These are phyloP conservation scores for Habropoda laboriosa DNA, from an alignment of 1,140 invertebrate species.

Conservation along the genomic window DNA sequence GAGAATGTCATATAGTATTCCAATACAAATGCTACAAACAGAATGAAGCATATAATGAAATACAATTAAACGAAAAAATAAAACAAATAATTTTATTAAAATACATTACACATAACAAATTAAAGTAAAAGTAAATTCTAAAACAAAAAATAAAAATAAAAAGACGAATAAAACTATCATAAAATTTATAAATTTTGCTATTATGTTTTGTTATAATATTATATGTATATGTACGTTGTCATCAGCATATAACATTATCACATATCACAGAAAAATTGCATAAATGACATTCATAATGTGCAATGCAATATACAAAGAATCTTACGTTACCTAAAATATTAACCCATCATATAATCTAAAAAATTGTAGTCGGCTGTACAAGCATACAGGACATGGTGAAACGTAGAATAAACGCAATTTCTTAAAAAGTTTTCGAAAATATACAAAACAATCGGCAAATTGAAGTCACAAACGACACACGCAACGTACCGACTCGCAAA, in stretches of 20 bases:
- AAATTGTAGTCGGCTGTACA: not conserved
- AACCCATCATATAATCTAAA: constrained; percentile 39
- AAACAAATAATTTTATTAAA: not conserved
- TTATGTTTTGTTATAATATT: not conserved
- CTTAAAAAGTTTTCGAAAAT: constrained; percentile 15
- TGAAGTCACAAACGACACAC: constrained; percentile 9
- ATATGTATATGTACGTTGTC: not conserved
- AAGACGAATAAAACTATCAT: not conserved
- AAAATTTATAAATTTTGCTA: not conserved
- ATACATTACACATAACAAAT: too few species aligned
- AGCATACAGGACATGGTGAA: not conserved
- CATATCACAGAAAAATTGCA: not conserved
- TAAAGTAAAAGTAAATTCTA: not conserved
- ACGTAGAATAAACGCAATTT: constrained; percentile 8
- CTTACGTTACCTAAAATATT: constrained; percentile 46
- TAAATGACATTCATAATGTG: not conserved
- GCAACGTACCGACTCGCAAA: not conserved
- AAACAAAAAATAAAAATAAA: not conserved
- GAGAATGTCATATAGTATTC: constrained; percentile 42
- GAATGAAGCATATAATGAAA: not conserved
- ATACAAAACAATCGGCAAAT: constrained; percentile 15
- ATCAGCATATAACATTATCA: not conserved
- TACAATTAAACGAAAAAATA: not conserved
- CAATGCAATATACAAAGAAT: not conserved
- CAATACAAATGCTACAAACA: constrained; percentile 39